phyloP scores from a whole-genome alignment of 2,797 vertebrate genomes.

The Alosa sapidissima region DNA sequence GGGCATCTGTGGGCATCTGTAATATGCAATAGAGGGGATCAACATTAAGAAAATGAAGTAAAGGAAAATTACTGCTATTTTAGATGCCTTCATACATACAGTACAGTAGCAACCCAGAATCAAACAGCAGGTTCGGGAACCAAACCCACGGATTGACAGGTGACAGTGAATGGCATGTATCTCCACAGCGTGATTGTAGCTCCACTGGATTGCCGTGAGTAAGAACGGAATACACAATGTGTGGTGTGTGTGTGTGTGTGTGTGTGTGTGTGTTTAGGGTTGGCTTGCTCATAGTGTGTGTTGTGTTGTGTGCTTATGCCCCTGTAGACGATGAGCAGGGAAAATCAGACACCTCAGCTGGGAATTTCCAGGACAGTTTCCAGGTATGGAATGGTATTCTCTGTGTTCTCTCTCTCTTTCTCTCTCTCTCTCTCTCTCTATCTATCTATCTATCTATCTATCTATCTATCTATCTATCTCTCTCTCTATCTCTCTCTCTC shows the following conservation, averaged over 20 bases:
- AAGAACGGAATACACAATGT: too few relatives aligned
- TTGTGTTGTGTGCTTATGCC: conserved; percentile 42
- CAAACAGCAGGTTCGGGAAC: too few relatives aligned
- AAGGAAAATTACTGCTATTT: too few relatives aligned
- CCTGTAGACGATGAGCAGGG: conserved; percentile 89
- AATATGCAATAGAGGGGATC: too few relatives aligned
- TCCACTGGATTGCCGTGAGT: too few relatives aligned
- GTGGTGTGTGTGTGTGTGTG: neutral
- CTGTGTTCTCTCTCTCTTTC: neutral
- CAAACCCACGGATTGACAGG: too few relatives aligned
- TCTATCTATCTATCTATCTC: conserved; percentile 7
- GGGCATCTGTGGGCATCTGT: too few relatives aligned
- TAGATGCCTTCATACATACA: too few relatives aligned
- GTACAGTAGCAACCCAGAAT: too few relatives aligned
- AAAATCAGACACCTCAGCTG: conserved; percentile 85
- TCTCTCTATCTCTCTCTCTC: neutral
- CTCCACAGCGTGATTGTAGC: too few relatives aligned
- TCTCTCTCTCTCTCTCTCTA: conserved; percentile 9
- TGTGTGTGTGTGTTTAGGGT: neutral
- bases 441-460: neutral
- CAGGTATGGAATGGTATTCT: conserved; percentile 66
- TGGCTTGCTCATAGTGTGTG: neutral
- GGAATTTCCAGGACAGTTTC: conserved; percentile 87
- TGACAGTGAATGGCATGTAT: too few relatives aligned
- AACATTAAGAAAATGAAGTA: too few relatives aligned